phyloP scores from a whole-genome alignment of 2,888 invertebrate species.

The Ceraclea dissimilis region DNA sequence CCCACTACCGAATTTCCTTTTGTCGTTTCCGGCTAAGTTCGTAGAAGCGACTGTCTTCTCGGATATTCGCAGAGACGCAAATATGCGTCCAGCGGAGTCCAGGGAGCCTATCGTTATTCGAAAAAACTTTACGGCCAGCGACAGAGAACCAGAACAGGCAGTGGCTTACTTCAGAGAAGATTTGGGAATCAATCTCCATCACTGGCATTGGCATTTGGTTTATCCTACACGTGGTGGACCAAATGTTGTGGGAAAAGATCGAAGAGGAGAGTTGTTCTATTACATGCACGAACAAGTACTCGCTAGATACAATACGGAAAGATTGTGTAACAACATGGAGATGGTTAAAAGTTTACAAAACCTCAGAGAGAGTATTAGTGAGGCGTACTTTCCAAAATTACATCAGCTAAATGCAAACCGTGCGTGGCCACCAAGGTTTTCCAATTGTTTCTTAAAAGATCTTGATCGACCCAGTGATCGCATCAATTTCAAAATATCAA shows the following conservation, averaged over 20 bases:
- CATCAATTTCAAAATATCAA: conserved; percentile 57
- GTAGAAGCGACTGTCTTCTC: conserved; percentile 65
- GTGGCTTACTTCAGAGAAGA: conserved; percentile 81
- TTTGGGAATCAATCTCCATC: conserved; percentile 76
- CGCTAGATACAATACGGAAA: conserved; percentile 37
- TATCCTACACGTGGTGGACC: conserved; percentile 61
- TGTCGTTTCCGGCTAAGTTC: conserved; percentile 77
- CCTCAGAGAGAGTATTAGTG: conserved; percentile 16
- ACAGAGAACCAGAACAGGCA: conserved; percentile 68
- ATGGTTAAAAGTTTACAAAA: conserved; percentile 12
- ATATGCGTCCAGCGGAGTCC: conserved; percentile 50
- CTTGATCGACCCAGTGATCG: conserved; percentile 60
- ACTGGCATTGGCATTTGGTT: conserved; percentile 89
- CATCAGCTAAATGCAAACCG: conserved; percentile 58
- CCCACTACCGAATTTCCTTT: conserved; percentile 63
- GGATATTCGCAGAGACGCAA: conserved; percentile 60
- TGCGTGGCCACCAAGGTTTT: conserved; percentile 55
- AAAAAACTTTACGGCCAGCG: conserved; percentile 64
- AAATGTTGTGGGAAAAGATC: conserved; percentile 48
- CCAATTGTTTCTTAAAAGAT: conserved; percentile 48
- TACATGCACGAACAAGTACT: conserved; percentile 60
- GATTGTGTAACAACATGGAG: conserved; percentile 16
- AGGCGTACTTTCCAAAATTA: conserved; percentile 59
- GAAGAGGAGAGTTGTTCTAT: conserved; percentile 58
- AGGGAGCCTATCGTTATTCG: conserved; percentile 67